Evolutionary conservation across 2,113 vertebrate species (phyloP).

Genomic region (Campylomormyrus numenius): DNA sequence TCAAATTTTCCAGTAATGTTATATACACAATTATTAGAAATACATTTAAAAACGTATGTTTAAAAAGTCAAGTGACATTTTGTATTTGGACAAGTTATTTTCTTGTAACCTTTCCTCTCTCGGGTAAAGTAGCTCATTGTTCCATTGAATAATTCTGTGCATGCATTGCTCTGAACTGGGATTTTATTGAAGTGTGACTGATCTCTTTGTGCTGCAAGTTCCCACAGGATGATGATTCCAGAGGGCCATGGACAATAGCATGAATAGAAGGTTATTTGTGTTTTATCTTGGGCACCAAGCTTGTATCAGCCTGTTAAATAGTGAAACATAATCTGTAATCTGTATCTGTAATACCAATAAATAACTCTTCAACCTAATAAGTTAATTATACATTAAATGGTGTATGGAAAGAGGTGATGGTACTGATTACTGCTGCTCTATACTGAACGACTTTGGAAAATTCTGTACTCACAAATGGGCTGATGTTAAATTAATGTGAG

Average conservation of each 20-base stretch:
- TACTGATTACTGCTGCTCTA: background rate
- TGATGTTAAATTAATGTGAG: background rate
- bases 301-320: background rate
- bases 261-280: background rate
- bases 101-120: background rate
- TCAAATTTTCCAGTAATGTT: background rate
- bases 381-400: background rate
- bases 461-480: background rate
- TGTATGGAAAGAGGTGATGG: background rate
- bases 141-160: conserved; percentile 13
- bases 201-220: conserved; percentile 36
- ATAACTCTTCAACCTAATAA: background rate
- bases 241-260: conserved; percentile 2
- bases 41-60: background rate
- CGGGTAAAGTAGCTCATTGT: conserved; percentile 3
- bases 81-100: background rate
- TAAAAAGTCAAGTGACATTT: background rate
- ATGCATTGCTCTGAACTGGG: conserved; percentile 25
- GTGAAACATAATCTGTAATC: background rate
- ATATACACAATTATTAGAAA: background rate
- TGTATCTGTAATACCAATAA: background rate
- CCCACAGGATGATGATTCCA: conserved; percentile 34
- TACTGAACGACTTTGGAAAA: background rate
- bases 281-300: no score
- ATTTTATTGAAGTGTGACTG: conserved; percentile 28